Conservation (phyloP, 2,888 invertebrate species). For the Ophion slaviceki region DNA sequence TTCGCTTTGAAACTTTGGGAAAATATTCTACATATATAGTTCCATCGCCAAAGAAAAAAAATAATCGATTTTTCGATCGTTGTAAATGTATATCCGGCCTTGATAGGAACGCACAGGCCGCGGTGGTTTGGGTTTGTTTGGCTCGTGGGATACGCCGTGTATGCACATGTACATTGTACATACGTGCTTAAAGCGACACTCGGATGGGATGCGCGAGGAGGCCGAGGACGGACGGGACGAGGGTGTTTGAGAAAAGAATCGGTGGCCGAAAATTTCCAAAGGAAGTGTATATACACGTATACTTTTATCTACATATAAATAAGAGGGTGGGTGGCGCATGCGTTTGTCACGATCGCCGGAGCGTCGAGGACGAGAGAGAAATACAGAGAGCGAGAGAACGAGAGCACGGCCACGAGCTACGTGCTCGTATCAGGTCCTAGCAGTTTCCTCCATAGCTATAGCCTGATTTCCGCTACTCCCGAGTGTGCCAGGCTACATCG, state of each 20-base stretch:
- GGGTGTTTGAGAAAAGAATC: background rate
- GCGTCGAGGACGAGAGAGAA: constrained; percentile 30
- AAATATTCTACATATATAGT: too few relatives aligned
- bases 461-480: constrained; percentile 15
- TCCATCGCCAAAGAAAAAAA: too few relatives aligned
- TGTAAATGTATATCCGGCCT: too few relatives aligned
- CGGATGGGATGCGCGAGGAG: background rate
- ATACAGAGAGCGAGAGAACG: constrained; percentile 17
- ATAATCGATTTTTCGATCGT: too few relatives aligned
- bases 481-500: background rate
- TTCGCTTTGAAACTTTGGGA: too few relatives aligned
- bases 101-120: background rate
- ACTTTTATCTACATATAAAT: constrained; percentile 5
- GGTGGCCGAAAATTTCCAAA: background rate
- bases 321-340: constrained; percentile 59
- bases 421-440: constrained; percentile 25
- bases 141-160: background rate
- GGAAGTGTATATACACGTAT: background rate
- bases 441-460: constrained; percentile 21
- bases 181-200: background rate
- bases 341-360: constrained; percentile 41
- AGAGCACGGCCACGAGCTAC: background rate
- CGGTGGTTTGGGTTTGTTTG: background rate
- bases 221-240: background rate
- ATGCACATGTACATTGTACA: too few relatives aligned